These are phyloP conservation scores for Eupsilia transversa DNA, from an alignment of 2,888 invertebrate genomes.

Conservation along the genomic window DNA sequence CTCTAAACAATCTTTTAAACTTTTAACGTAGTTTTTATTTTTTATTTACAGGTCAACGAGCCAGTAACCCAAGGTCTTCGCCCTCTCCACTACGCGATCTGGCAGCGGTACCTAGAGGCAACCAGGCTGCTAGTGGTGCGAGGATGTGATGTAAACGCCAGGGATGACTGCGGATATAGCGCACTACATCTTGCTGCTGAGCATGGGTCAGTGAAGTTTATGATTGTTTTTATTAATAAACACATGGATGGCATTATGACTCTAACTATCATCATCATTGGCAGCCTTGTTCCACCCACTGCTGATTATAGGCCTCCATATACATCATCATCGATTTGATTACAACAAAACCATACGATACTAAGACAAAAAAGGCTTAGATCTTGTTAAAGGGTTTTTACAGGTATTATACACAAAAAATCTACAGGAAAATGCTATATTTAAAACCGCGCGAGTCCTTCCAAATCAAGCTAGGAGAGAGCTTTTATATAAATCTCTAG, in stretches of 20 bases:
- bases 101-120: slow-evolving; percentile 95
- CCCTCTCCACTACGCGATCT: slow-evolving; percentile 97
- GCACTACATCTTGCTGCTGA: slow-evolving; percentile 97
- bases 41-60: slow-evolving; percentile 91
- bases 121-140: slow-evolving; percentile 94
- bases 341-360: background rate
- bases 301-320: too few relatives aligned
- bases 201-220: slow-evolving; percentile 91
- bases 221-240: background rate
- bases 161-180: slow-evolving; percentile 97
- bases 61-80: slow-evolving; percentile 96
- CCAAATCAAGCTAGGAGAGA: background rate
- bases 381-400: background rate
- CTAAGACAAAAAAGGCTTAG: background rate
- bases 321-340: too few relatives aligned
- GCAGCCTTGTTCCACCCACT: too few relatives aligned
- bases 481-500: too few relatives aligned
- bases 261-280: too few relatives aligned
- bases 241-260: too few relatives aligned
- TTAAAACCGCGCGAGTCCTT: background rate
- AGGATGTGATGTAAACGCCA: slow-evolving; percentile 95
- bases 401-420: background rate
- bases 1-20: too few relatives aligned
- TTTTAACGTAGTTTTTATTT: too few relatives aligned
- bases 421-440: background rate